Evolutionary conservation across 2,113 vertebrate species (phyloP).

Genomic region (Xyliphius kryptos): DNA sequence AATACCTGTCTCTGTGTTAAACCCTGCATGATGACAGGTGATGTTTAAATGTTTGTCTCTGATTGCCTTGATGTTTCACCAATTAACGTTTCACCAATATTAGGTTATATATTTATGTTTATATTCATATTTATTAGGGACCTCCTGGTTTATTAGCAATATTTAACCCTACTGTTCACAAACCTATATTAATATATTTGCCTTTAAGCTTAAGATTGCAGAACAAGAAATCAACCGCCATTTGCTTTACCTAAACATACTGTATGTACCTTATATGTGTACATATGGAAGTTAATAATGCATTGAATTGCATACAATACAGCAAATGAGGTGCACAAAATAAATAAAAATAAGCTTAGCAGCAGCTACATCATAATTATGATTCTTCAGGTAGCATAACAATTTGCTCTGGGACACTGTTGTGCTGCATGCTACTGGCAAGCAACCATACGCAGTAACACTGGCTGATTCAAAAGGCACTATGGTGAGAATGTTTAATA

Average conservation of each 20-base stretch:
- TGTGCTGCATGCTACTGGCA: slow-evolving; percentile 2
- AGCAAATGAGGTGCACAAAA: slow-evolving; percentile 18
- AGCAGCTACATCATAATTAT: slow-evolving; percentile 1
- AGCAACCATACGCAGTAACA: slow-evolving; percentile 8
- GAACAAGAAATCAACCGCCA: too few relatives aligned
- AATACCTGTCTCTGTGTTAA: too few relatives aligned
- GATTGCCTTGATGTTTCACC: background rate
- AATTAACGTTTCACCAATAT: too few relatives aligned
- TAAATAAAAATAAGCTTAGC: slow-evolving; percentile 15
- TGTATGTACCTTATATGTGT: too few relatives aligned
- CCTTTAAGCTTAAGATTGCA: slow-evolving; percentile 12
- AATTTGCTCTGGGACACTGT: slow-evolving; percentile 26
- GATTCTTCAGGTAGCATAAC: slow-evolving; percentile 22
- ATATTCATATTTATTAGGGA: too few relatives aligned
- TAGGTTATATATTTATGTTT: too few relatives aligned
- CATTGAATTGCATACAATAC: slow-evolving; percentile 2
- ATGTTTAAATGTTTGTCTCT: too few relatives aligned
- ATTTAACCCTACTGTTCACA: slow-evolving; percentile 21
- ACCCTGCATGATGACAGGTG: too few relatives aligned
- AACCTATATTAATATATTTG: slow-evolving; percentile 8
- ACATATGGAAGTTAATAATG: background rate
- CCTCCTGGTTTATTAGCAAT: slow-evolving; percentile 44
- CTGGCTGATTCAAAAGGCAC: slow-evolving; percentile 3
- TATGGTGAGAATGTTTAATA: slow-evolving; percentile 9
- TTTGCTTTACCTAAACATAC: too few relatives aligned